Conservation (phyloP, 2,797 vertebrate genomes). For the Ispidina lecontei region DNA sequence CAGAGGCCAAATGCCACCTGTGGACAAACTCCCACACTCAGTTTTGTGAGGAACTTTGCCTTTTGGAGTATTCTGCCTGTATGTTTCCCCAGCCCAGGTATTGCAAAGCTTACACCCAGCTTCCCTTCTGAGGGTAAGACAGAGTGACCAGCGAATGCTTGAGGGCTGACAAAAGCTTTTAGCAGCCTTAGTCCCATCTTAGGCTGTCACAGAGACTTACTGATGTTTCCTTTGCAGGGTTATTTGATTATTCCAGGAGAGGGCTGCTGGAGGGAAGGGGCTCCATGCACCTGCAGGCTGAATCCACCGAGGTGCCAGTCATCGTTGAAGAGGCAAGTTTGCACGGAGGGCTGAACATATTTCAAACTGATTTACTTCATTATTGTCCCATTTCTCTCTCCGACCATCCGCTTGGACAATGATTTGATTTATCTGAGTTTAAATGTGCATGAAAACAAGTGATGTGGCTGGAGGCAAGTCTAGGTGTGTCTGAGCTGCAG, state of each 20-base stretch:
- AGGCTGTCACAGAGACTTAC: conserved; percentile 54
- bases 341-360: background rate
- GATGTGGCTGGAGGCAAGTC: background rate
- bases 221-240: background rate
- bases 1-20: background rate
- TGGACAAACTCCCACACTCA: background rate
- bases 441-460: conserved; percentile 19
- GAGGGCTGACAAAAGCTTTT: conserved; percentile 57
- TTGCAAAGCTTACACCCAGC: background rate
- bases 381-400: background rate
- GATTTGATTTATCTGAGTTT: conserved; percentile 2
- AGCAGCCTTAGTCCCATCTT: background rate
- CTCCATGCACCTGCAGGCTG: background rate
- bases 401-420: background rate
- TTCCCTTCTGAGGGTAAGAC: conserved; percentile 29
- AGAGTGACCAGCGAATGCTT: background rate
- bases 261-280: background rate
- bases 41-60: background rate
- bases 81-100: background rate
- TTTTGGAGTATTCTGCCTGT: background rate
- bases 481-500: background rate
- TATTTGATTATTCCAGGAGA: conserved; percentile 48
- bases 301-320: conserved; percentile 37
- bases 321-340: background rate
- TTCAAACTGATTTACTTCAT: conserved; percentile 32